These are phyloP conservation scores for Tipula confusa DNA, from an alignment of 2,888 invertebrate genomes.

Conservation along the genomic window DNA sequence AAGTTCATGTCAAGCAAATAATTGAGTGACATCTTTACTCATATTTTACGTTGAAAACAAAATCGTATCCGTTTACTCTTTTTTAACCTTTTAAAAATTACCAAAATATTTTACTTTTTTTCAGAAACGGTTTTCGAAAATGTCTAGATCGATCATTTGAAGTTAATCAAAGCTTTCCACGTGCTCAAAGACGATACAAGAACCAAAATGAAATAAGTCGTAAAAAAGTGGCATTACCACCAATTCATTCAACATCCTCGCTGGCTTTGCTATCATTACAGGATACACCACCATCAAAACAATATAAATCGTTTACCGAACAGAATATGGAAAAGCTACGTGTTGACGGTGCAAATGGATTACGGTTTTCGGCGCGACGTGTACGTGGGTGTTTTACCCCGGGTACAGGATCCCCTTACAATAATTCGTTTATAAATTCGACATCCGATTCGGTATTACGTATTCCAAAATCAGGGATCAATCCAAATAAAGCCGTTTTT, in stretches of 20 bases:
- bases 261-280: not conserved
- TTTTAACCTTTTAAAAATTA: too few relatives aligned
- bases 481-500: conserved; percentile 64
- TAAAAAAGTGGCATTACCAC: conserved; percentile 40
- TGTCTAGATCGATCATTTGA: conserved; percentile 52
- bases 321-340: not conserved
- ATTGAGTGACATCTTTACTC: too few relatives aligned
- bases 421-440: conserved; percentile 37
- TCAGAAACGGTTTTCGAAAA: conserved; percentile 67
- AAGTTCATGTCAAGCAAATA: too few relatives aligned
- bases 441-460: conserved; percentile 52
- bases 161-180: conserved; percentile 61
- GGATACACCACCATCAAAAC: not conserved
- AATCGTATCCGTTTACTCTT: too few relatives aligned
- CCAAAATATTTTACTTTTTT: conserved; percentile 58
- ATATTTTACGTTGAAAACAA: too few relatives aligned
- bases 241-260: not conserved
- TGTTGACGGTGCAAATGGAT: conserved; percentile 56
- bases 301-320: not conserved
- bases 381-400: conserved; percentile 42
- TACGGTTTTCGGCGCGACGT: conserved; percentile 54
- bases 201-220: conserved; percentile 38
- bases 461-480: conserved; percentile 52
- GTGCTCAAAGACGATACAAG: conserved; percentile 40
- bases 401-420: conserved; percentile 45